Evolutionary conservation across 2,113 vertebrate genomes (phyloP).

Genomic region (Lophius piscatorius): DNA sequence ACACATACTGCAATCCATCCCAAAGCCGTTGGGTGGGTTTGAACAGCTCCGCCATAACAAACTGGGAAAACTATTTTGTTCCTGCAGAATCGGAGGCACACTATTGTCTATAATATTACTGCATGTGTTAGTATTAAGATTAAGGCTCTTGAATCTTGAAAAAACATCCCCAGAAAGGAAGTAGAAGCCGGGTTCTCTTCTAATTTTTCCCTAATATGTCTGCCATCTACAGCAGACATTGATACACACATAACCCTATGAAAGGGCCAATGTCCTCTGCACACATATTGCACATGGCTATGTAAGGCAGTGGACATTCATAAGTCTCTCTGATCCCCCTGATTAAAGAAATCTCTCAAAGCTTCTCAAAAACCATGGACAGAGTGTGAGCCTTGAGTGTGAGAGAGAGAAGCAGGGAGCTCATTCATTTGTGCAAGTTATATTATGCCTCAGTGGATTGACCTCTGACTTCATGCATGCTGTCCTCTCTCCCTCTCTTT

Average conservation of each 20-base stretch:
- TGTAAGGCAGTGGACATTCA: slow-evolving; percentile 66
- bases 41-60: background rate
- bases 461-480: slow-evolving; percentile 58
- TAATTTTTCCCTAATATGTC: background rate
- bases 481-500: background rate
- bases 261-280: slow-evolving; percentile 12
- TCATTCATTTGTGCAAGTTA: slow-evolving; percentile 65
- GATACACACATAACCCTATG: slow-evolving; percentile 13
- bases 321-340: slow-evolving; percentile 69
- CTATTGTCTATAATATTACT: too few relatives aligned
- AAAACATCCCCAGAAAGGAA: too few relatives aligned
- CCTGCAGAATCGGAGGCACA: too few relatives aligned
- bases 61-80: background rate
- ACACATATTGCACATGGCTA: slow-evolving; percentile 20
- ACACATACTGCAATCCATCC: background rate
- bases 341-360: slow-evolving; percentile 70
- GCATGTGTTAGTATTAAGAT: too few relatives aligned
- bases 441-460: slow-evolving; percentile 67
- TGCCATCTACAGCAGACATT: slow-evolving; percentile 6
- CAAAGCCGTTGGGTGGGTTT: slow-evolving; percentile 1
- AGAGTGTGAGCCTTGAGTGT: slow-evolving; percentile 3
- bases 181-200: too few relatives aligned
- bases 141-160: too few relatives aligned
- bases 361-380: slow-evolving; percentile 34
- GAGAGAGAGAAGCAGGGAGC: slow-evolving; percentile 19